Evolutionary conservation across 1,140 invertebrate species (phyloP), one percentile per base, ranked within the genome.

Genomic region (Drosophila nannoptera): DNA sequence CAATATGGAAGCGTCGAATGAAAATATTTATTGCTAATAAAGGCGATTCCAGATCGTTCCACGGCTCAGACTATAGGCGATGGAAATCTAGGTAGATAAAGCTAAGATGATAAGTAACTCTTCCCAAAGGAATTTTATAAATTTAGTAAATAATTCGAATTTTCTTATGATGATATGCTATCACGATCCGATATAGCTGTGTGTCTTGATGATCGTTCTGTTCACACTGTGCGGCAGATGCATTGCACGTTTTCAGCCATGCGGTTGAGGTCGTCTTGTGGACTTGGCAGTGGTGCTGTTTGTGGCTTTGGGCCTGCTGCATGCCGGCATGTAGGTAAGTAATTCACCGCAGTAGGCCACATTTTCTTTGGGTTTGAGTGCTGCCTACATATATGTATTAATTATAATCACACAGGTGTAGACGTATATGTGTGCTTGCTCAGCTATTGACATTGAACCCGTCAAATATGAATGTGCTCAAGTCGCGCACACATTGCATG

Each of bases 381-480:
- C 16, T 22, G 22, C 22, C 22, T 22, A 22, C 22, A 22, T 22
- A 22, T 22, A 22, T 22, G 22, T 22, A 22, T 22, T 22, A 22
- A 22, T 22, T 22, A 22, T 22, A 22, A 3, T 22, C 3, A 22
- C 22, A 22, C 1, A 22, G 22, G 43, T 50, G 31, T 53, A 36
- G 49, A 12, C 45, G 33, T 48, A 49, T 29, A 49, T 29, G 32
- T 64, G 36, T 83, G 68, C 72, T 83, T 78, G 75, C 78, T 58
- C 64, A 63, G 38, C 63, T 78, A 78, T 84, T 83, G 78, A 83
- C 78, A 83, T 83, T 83, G 78, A 83, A 83, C 80, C 64, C 75
- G 75, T 69, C 38, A 22, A 3, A 11, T 46, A 16, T 42, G 36
- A 43, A 54, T 69, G 56, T 53, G 35, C 36, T 55, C 11, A 53